Conservation (phyloP, 2,888 invertebrate species). For the Ditula angustiorana region DNA sequence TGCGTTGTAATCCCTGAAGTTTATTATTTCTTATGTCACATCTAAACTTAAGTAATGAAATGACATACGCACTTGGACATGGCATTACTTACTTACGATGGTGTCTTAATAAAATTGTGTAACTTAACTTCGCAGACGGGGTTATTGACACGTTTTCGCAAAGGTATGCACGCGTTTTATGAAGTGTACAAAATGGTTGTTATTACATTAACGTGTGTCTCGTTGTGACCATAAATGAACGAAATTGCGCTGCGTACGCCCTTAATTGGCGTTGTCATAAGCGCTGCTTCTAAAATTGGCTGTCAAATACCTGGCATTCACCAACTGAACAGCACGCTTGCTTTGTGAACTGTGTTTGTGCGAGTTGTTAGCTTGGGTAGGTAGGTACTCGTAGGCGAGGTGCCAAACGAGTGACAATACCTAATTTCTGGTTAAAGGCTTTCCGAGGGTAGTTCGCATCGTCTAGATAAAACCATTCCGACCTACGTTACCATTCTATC, state of each 20-base stretch:
- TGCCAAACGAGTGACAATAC: too few species aligned
- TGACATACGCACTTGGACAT: too few species aligned
- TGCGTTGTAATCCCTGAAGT: constrained; percentile 46
- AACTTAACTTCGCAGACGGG: background rate
- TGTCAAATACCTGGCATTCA: background rate
- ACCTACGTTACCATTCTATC: too few species aligned
- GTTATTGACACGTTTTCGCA: background rate
- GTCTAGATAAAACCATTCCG: too few species aligned
- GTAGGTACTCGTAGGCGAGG: too few species aligned
- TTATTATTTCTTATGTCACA: constrained; percentile 31
- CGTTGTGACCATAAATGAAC: background rate
- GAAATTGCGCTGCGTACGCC: constrained; percentile 5
- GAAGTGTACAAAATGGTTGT: background rate
- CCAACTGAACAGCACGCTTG: background rate
- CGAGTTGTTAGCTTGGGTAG: too few species aligned
- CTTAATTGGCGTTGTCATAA: constrained; percentile 3
- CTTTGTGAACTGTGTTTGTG: too few species aligned
- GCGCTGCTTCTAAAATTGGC: constrained; percentile 13
- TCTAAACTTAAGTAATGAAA: background rate
- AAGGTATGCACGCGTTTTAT: background rate
- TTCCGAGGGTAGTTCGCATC: too few species aligned
- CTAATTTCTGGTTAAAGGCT: too few species aligned
- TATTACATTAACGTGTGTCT: constrained; percentile 1
- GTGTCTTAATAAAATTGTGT: background rate
- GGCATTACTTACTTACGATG: too few species aligned